Base-by-base conservation (phyloP, 2,797 vertebrate species). In the Sebastes goodei region DNA sequence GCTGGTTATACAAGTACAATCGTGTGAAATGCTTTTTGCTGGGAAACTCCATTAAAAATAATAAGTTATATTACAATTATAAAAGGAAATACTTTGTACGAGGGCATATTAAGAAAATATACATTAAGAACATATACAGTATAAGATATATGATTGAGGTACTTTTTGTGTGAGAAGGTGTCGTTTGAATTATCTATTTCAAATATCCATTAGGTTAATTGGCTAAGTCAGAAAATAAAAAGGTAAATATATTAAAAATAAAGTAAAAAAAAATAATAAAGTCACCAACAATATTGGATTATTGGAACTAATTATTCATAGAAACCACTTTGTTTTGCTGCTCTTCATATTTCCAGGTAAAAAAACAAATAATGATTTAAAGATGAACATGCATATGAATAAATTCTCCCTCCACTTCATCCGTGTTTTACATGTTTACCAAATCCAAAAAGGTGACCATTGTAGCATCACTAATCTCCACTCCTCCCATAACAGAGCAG, bases 391-490 rank as follows among this genome's bases (percentile, higher is more conserved):
- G 7, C 10, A 35, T 10, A n/a, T 52, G 49, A 52, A 67, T 12
- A 4, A 62, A 57, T 17, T 6, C 11, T 57, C 15, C 17, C 27
- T 67, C 20, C n/a, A 1, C 3, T 42, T 17, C 76, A 62, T 23
- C 27, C 63, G 17, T 70, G 23, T 63, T 80, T 86, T 21, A 49
- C 21, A 76, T 83, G 74, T 88, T 86, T 56, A 76, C 35, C 35
- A 32, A 52, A 65, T 30, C 71, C 23, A 21, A 75, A 42, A 74
- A 82, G 14, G 49, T 71, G 84, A 60, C 35, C 76, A 70, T n/a
- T 71, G 30, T 74, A 66, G 84, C 86, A 64, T 83, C 35, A 84
- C 77, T 83, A 85, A 91, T 79, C 61, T 73, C 79, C 84, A 62
- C 80, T 67, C 73, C 80, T 80, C 63, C 81, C 75, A 12, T 6